Percentiles rank a stretch among this genome's conserved stretches.
phyloP scores from a whole-genome alignment of 2,888 invertebrate genomes.

The Lasioglossum marginatum region DNA sequence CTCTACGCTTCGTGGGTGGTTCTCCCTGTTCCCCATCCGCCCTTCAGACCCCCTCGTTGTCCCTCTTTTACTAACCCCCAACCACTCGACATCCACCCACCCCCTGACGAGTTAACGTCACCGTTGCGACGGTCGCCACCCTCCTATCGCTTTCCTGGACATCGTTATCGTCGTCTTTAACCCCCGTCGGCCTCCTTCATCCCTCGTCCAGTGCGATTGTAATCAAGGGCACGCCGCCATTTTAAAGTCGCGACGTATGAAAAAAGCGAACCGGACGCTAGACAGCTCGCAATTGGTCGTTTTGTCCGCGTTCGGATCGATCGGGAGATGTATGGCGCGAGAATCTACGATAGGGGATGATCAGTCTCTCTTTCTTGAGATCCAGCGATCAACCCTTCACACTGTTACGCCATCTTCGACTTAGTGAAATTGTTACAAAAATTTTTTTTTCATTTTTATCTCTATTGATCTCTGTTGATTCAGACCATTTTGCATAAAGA shows the following conservation, averaged over 20 bases:
- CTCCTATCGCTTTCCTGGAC: conserved; percentile 42
- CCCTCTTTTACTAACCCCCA: conserved; percentile 35
- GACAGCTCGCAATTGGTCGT: not conserved
- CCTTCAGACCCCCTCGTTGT: conserved; percentile 12
- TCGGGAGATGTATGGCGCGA: not conserved
- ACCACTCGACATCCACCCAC: conserved; percentile 42
- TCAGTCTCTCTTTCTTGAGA: not conserved
- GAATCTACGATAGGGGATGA: not conserved
- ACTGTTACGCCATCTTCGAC: no score
- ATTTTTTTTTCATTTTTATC: no score
- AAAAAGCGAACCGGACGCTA: not conserved
- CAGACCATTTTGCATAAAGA: no score
- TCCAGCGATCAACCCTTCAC: not conserved
- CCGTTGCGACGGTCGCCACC: conserved; percentile 30
- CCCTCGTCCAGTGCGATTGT: conserved; percentile 11
- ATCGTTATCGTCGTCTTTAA: conserved; percentile 36
- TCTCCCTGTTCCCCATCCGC: conserved; percentile 13
- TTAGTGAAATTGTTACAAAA: no score
- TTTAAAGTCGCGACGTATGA: conserved; percentile 22
- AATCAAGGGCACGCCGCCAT: conserved; percentile 40
- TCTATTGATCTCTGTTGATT: no score
- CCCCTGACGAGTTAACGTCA: conserved; percentile 43
- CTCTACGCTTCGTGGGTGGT: conserved; percentile 69
- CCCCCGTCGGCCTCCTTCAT: not conserved
- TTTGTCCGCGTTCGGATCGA: conserved; percentile 3